phyloP scores from a whole-genome alignment of 2,797 vertebrate species.

The Calcarius lapponicus region DNA sequence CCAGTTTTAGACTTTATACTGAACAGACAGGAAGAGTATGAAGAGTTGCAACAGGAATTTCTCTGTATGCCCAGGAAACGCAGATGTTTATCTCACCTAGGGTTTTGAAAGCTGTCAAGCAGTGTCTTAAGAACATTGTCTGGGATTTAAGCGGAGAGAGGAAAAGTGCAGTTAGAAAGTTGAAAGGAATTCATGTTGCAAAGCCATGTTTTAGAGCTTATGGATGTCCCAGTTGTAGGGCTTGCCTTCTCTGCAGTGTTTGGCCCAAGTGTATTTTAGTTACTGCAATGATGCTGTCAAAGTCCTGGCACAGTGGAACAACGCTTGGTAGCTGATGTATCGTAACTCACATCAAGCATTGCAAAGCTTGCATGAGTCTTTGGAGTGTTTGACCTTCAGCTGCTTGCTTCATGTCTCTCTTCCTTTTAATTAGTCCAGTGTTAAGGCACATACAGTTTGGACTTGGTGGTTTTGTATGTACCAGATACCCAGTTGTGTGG shows the following conservation, averaged over 20 bases:
- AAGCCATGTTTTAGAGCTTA: neutral
- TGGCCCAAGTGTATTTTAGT: neutral
- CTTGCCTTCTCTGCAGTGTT: neutral
- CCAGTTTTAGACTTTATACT: neutral
- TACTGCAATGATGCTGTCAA: accelerated
- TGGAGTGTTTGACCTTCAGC: neutral
- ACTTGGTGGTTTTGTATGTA: neutral
- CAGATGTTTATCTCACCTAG: neutral
- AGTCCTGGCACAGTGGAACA: neutral
- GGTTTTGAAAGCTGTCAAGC: neutral
- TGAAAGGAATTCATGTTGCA: neutral
- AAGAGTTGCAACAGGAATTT: neutral
- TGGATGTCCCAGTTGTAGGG: neutral
- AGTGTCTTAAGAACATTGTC: accelerated
- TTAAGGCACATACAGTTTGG: neutral
- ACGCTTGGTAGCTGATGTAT: neutral
- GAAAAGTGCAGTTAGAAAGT: neutral
- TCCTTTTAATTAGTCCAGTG: neutral
- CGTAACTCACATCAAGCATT: neutral
- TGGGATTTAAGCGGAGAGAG: neutral
- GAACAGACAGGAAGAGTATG: neutral
- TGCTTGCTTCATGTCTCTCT: neutral
- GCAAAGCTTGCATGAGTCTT: neutral
- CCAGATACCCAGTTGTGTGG: neutral
- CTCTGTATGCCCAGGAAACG: neutral